Conservation (phyloP, 2,797 vertebrate species). For the Gymnothorax reevesii region DNA sequence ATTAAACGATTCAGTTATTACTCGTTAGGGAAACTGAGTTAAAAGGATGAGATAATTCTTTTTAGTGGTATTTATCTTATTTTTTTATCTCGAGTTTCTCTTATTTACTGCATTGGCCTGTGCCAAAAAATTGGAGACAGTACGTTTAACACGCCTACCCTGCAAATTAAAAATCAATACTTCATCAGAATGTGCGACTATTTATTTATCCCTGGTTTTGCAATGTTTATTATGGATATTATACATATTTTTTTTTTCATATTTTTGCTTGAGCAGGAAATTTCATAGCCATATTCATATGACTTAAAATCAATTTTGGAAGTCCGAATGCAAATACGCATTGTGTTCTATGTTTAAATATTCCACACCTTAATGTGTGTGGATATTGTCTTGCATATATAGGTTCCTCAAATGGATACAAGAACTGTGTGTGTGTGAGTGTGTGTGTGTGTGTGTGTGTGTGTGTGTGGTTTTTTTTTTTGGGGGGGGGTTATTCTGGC, state of each 20-base stretch:
- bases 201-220: slow-evolving; percentile 61
- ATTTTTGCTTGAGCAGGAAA: slow-evolving; percentile 52
- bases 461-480: too few relatives aligned
- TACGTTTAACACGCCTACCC: neutral
- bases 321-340: neutral
- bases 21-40: neutral
- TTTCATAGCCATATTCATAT: neutral
- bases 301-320: neutral
- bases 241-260: too few relatives aligned
- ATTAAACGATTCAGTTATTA: neutral
- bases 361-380: neutral
- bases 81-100: neutral
- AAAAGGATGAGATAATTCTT: neutral
- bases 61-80: too few relatives aligned
- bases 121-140: neutral
- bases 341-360: neutral
- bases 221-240: slow-evolving; percentile 68
- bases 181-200: neutral
- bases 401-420: slow-evolving; percentile 5
- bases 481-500: neutral
- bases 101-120: neutral
- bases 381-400: neutral
- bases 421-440: neutral
- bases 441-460: neutral
- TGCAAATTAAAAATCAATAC: slow-evolving; percentile 9